phyloP scores from a whole-genome alignment of 2,113 vertebrate genomes.

The Onychostoma macrolepis region DNA sequence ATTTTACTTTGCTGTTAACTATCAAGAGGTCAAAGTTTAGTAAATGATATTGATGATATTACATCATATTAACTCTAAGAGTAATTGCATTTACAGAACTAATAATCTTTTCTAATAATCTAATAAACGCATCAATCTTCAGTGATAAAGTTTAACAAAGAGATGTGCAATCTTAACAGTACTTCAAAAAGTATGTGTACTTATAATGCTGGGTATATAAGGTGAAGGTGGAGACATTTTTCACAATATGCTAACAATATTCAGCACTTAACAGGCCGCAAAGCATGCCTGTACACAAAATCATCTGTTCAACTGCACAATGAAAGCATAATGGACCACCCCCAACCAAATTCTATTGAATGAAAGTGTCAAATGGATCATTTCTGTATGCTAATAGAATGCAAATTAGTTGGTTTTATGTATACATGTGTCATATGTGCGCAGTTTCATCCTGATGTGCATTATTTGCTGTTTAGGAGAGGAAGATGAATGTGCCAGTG shows the following conservation, averaged over 20 bases:
- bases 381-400: conserved; percentile 49
- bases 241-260: neutral
- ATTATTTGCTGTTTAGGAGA: conserved; percentile 37
- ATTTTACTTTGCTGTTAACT: no score
- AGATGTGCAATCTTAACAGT: neutral
- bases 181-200: neutral
- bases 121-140: neutral
- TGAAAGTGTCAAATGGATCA: conserved; percentile 41
- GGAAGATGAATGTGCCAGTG: conserved; percentile 25
- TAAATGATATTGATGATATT: no score
- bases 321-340: conserved; percentile 8
- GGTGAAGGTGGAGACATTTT: neutral
- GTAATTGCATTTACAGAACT: neutral
- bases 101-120: neutral
- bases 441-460: neutral
- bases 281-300: conserved; percentile 16
- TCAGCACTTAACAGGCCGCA: neutral
- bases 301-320: neutral
- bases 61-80: neutral
- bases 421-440: conserved; percentile 34
- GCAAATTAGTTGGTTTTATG: conserved; percentile 44
- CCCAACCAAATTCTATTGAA: conserved; percentile 28
- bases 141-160: neutral
- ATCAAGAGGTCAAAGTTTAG: no score
- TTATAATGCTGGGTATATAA: neutral